Evolutionary conservation across 2,797 vertebrate genomes (phyloP).

Genomic region (Lithobates sylvaticus): DNA sequence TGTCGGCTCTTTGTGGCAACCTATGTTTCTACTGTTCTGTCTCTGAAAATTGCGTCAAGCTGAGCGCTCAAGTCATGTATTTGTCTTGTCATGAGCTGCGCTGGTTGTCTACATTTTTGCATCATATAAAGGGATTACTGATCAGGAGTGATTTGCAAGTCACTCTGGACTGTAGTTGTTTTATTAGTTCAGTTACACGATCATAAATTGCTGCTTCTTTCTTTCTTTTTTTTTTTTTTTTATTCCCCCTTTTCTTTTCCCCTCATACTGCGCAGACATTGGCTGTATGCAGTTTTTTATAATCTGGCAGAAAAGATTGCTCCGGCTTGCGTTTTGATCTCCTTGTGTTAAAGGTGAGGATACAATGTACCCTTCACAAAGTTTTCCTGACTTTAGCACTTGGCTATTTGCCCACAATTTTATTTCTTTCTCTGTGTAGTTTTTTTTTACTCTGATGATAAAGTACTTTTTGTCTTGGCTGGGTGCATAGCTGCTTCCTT

Average conservation of each 20-base stretch:
- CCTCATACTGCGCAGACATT: not conserved
- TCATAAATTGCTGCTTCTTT: slow-evolving; percentile 52
- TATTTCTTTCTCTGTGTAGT: not conserved
- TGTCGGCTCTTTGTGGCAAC: slow-evolving; percentile 8
- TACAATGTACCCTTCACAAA: slow-evolving; percentile 66
- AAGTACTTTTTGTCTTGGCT: not conserved
- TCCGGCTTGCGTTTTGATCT: not conserved
- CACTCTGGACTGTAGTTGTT: slow-evolving; percentile 5
- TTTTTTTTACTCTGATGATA: slow-evolving; percentile 5
- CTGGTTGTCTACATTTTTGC: not conserved
- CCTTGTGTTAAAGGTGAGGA: slow-evolving; percentile 17
- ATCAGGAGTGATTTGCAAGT: slow-evolving; percentile 25
- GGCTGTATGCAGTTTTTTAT: slow-evolving; percentile 30
- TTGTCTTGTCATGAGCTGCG: not conserved
- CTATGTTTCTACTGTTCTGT: slow-evolving; percentile 13
- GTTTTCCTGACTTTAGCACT: slow-evolving; percentile 67
- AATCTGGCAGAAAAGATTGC: slow-evolving; percentile 13
- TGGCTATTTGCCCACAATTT: not conserved
- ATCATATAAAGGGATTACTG: slow-evolving; percentile 45
- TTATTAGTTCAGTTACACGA: slow-evolving; percentile 29
- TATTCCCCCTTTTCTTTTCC: not conserved
- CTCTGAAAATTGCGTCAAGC: slow-evolving; percentile 16
- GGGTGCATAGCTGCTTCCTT: not conserved
- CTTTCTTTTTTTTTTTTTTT: not conserved
- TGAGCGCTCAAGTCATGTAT: slow-evolving; percentile 1